phyloP scores from a whole-genome alignment of 2,797 vertebrate genomes.

The Sebastes hubbsi region DNA sequence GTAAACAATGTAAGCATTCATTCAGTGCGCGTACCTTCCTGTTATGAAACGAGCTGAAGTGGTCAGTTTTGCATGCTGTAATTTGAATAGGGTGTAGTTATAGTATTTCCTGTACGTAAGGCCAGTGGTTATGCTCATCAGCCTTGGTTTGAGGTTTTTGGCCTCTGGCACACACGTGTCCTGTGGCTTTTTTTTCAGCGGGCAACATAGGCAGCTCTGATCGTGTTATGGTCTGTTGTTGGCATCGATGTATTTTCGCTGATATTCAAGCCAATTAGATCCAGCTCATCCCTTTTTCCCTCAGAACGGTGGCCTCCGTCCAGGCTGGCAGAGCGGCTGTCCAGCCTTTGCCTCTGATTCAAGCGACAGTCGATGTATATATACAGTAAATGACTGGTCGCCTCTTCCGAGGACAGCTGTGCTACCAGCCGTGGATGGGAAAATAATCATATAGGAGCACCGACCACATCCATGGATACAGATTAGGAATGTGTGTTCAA shows the following conservation, averaged over 20 bases:
- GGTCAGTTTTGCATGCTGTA: slow-evolving; percentile 27
- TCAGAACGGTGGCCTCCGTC: slow-evolving; percentile 8
- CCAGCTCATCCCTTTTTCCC: background rate
- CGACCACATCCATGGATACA: slow-evolving; percentile 42
- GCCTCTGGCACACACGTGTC: slow-evolving; percentile 17
- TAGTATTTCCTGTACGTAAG: slow-evolving; percentile 45
- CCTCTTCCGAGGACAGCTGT: slow-evolving; percentile 60
- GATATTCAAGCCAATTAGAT: slow-evolving; percentile 23
- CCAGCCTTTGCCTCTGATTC: slow-evolving; percentile 30
- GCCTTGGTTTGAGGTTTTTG: slow-evolving; percentile 48
- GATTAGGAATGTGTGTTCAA: slow-evolving; percentile 17
- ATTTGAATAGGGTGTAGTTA: slow-evolving; percentile 48
- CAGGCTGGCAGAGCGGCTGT: slow-evolving; percentile 16
- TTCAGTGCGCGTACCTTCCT: background rate
- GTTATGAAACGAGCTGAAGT: slow-evolving; percentile 23
- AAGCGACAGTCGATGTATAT: slow-evolving; percentile 44
- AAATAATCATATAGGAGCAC: slow-evolving; percentile 50
- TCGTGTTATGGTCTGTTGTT: slow-evolving; percentile 18
- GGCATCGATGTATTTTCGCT: slow-evolving; percentile 5
- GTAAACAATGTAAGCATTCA: background rate
- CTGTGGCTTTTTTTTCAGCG: slow-evolving; percentile 28
- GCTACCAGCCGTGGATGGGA: slow-evolving; percentile 44
- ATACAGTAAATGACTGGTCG: slow-evolving; percentile 65
- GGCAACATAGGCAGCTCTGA: slow-evolving; percentile 17
- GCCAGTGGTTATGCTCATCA: slow-evolving; percentile 45